Conservation (phyloP, 2,113 vertebrate species). For the Anguilla rostrata region DNA sequence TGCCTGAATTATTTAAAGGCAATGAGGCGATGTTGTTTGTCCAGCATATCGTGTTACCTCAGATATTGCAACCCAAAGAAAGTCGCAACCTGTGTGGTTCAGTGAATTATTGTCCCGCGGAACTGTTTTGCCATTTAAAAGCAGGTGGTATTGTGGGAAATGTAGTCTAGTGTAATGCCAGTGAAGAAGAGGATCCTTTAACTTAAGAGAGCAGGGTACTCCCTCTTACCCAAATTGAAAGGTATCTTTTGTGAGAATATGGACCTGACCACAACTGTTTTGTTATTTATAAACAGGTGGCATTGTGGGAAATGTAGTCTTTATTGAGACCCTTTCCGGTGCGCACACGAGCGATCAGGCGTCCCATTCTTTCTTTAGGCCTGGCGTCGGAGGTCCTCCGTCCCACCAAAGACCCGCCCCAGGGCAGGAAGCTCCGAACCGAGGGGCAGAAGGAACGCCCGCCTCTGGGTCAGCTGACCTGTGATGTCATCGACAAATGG, state of each 20-base stretch:
- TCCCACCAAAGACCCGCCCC: background rate
- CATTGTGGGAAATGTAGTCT: too few relatives aligned
- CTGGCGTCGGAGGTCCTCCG: background rate
- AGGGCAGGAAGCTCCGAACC: background rate
- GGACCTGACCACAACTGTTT: background rate
- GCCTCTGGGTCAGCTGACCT: background rate
- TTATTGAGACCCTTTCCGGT: too few relatives aligned
- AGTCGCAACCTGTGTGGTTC: background rate
- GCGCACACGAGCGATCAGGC: background rate
- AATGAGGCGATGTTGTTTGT: too few relatives aligned
- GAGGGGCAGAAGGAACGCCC: background rate
- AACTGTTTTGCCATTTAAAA: slow-evolving; percentile 33
- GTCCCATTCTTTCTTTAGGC: background rate
- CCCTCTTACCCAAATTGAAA: background rate
- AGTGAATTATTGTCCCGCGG: slow-evolving; percentile 15
- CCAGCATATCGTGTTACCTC: too few relatives aligned
- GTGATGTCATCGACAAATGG: background rate
- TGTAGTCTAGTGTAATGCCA: background rate
- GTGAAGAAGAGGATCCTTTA: slow-evolving; percentile 16
- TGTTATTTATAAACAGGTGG: too few relatives aligned
- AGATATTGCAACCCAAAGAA: too few relatives aligned
- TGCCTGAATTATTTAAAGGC: too few relatives aligned
- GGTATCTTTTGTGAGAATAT: background rate
- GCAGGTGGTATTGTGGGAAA: slow-evolving; percentile 27
- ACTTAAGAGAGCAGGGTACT: background rate